phyloP scores from a whole-genome alignment of 2,113 vertebrate genomes.

The Gallinago media region DNA sequence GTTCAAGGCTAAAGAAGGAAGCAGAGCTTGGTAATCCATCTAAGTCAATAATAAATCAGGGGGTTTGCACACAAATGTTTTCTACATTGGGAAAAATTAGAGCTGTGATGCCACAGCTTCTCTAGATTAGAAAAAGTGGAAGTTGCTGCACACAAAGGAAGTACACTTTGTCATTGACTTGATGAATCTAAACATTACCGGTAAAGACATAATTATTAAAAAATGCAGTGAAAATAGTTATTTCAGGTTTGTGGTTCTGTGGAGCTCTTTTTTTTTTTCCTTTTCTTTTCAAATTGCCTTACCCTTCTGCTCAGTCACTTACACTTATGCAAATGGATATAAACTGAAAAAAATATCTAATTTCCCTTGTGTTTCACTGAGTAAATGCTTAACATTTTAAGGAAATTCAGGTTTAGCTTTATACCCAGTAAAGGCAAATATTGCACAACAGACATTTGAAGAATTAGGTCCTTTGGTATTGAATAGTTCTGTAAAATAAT shows the following conservation, averaged over 20 bases:
- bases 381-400: background rate
- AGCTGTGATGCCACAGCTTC: background rate
- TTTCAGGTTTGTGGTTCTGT: background rate
- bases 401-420: background rate
- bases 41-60: constrained; percentile 63
- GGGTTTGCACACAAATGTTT: background rate
- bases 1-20: constrained; percentile 55
- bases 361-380: background rate
- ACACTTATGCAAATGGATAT: background rate
- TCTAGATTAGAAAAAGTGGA: background rate
- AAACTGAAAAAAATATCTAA: background rate
- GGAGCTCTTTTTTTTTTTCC: background rate
- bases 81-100: background rate
- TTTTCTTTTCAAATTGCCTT: background rate
- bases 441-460: background rate
- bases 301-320: background rate
- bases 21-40: constrained; percentile 52
- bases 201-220: background rate
- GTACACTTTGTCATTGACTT: background rate
- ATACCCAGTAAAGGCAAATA: background rate
- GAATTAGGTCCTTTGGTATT: background rate
- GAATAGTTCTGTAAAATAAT: background rate
- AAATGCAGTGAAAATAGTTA: background rate
- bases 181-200: background rate
- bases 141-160: background rate